Base-by-base conservation (phyloP, 2,113 vertebrate species). In the Macquaria ambigua region DNA sequence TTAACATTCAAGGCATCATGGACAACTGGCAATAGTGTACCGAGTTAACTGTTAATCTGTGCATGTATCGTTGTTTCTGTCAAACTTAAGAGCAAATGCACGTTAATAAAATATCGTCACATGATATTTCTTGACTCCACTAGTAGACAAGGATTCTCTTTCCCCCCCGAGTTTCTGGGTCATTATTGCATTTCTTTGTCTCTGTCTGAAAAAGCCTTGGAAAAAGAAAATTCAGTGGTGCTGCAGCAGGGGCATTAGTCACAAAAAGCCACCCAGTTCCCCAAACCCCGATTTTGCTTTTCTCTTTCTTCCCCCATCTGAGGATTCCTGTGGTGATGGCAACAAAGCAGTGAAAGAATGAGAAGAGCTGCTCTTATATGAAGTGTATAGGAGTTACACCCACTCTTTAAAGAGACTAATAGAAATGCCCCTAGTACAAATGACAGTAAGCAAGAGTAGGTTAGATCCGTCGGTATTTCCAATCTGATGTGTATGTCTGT, bases 331-430 rank as follows among this genome's bases (percentile, higher is more conserved):
- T 46, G 52, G 56, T 55, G 70, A 68, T 63, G 50, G 48, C 52
- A 46, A 59, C 3, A 75, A 39, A 72, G 62, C 66, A 59, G 52
- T 50, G 58, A 6, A 75, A 76, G 46, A 64, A 56, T 71, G 61
- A 64, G 20, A 79, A 63, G 48, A 66, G 72, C 46, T 73, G 62
- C 82, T 79, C 79, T 77, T 67, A 80, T 92, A 86, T 66, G 80
- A 84, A 68, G 73, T 82, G 55, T 86, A 5, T 34, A 78, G 87
- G 48, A 55, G 15, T 67, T 23, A 73, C 63, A 6, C 56, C 62
- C 56, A 31, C 43, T 69, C 67, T 83, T 89, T 67, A 81, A 58
- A 74, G 56, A 66, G 77, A 71, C 62, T 20, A 64, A 83, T 5
- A 75, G 50, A 82, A 74, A 50, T 31, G 11, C 6, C 55, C 28